Evolutionary conservation across 2,113 vertebrate genomes (phyloP).

Genomic region (Forbesichthys papilliferus): DNA sequence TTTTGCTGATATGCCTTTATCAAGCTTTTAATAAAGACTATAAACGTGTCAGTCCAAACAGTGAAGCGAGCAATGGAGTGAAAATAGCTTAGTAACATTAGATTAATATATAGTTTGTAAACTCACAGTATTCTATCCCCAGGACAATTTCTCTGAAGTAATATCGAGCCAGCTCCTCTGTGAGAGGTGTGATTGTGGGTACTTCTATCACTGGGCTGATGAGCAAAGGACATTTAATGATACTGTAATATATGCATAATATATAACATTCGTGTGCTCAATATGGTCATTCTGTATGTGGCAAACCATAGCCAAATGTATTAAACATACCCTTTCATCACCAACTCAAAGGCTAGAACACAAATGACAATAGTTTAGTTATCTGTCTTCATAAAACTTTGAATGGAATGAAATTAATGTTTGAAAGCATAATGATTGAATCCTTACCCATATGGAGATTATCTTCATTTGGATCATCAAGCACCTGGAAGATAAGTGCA

Average conservation of each 20-base stretch:
- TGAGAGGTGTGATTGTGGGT: conserved; percentile 85
- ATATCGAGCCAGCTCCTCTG: conserved; percentile 86
- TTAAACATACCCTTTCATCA: conserved; percentile 90
- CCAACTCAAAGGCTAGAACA: conserved; percentile 91
- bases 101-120: neutral
- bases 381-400: neutral
- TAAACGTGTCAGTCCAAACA: neutral
- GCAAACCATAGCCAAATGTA: neutral
- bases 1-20: neutral
- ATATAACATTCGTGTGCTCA: neutral
- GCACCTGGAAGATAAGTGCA: conserved; percentile 79
- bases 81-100: neutral
- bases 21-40: neutral
- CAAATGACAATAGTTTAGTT: conserved; percentile 47
- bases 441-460: conserved; percentile 92
- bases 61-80: neutral
- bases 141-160: conserved; percentile 91
- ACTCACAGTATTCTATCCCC: conserved; percentile 96
- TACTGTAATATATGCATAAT: neutral
- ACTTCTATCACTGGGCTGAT: conserved; percentile 93
- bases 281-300: too few relatives aligned
- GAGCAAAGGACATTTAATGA: neutral
- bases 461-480: conserved; percentile 93
- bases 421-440: neutral
- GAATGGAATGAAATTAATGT: neutral